A percentile compares a stretch with the other conserved stretches of the same genome.
phyloP scores from a whole-genome alignment of 2,888 invertebrate species.

The Abrostola triplasia region DNA sequence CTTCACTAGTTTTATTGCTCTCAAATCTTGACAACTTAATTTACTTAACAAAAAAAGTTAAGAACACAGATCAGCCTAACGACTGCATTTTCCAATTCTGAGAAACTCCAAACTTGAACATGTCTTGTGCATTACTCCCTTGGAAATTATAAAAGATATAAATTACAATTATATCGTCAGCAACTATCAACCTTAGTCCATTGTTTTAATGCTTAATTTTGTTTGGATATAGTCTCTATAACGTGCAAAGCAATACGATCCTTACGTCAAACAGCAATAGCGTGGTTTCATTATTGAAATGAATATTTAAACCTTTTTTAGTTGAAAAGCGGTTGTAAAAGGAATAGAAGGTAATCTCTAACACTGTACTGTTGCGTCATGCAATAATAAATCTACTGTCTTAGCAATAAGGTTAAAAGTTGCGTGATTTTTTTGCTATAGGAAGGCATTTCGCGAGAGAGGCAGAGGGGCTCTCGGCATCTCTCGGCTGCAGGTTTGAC shows the following conservation, averaged over 20 bases:
- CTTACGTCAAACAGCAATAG: slow-evolving; percentile 75
- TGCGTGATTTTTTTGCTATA: slow-evolving; percentile 26
- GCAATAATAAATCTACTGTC: slow-evolving; percentile 41
- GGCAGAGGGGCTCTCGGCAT: slow-evolving; percentile 67
- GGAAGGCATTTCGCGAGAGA: slow-evolving; percentile 81
- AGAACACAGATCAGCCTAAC: slow-evolving; percentile 62
- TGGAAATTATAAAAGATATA: slow-evolving; percentile 59
- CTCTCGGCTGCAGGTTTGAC: slow-evolving; percentile 82
- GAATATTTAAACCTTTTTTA: slow-evolving; percentile 73
- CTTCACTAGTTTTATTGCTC: slow-evolving; percentile 61
- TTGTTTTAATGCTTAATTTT: slow-evolving; percentile 32
- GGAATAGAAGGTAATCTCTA: slow-evolving; percentile 72
- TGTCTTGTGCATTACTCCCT: slow-evolving; percentile 75
- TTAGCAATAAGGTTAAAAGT: slow-evolving; percentile 52
- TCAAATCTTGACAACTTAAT: slow-evolving; percentile 77
- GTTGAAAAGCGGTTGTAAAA: slow-evolving; percentile 72
- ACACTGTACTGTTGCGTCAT: slow-evolving; percentile 26
- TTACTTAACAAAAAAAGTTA: slow-evolving; percentile 67
- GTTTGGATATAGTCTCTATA: slow-evolving; percentile 20
- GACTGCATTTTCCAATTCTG: slow-evolving; percentile 76
- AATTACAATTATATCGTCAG: slow-evolving; percentile 26
- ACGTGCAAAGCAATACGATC: slow-evolving; percentile 73
- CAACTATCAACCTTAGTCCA: slow-evolving; percentile 38
- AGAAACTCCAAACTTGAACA: slow-evolving; percentile 76
- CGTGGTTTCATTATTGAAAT: slow-evolving; percentile 76